phyloP scores from a whole-genome alignment of 2,797 vertebrate genomes.

The Crax fasciolata region DNA sequence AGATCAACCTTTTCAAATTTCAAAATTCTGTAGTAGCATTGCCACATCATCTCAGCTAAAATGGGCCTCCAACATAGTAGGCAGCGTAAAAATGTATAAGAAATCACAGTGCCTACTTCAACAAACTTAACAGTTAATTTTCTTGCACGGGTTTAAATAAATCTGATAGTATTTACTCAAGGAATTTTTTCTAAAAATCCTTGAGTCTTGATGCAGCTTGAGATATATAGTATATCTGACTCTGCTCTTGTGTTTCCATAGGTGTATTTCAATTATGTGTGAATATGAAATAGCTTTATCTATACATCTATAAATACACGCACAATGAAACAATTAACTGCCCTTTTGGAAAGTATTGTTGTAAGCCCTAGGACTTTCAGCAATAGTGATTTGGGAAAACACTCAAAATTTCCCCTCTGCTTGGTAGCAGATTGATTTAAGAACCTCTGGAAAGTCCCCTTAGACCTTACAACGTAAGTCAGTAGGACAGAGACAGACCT shows the following conservation, averaged over 20 bases:
- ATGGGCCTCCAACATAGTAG: background rate
- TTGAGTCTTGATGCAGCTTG: background rate
- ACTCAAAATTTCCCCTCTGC: constrained; percentile 21
- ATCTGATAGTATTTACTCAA: background rate
- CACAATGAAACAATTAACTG: background rate
- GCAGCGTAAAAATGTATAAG: background rate
- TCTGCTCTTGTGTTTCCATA: background rate
- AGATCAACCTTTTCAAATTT: background rate
- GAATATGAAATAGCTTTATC: background rate
- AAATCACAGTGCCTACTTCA: background rate
- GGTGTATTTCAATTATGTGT: accelerated
- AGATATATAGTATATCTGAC: background rate
- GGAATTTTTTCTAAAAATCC: background rate
- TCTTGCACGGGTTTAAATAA: background rate
- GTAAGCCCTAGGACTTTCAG: background rate
- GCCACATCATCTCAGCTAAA: background rate
- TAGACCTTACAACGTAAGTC: background rate
- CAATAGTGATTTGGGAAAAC: background rate
- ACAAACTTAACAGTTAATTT: background rate
- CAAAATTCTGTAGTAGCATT: background rate
- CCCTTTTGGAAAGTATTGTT: constrained; percentile 15
- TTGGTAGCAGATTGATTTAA: background rate
- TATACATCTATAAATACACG: background rate
- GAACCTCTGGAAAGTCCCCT: constrained; percentile 50
- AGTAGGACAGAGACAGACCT: background rate